Evolutionary conservation across 1,140 invertebrate species (phyloP), one percentile per base, ranked within the genome.

Genomic region (Bombus superbus): DNA sequence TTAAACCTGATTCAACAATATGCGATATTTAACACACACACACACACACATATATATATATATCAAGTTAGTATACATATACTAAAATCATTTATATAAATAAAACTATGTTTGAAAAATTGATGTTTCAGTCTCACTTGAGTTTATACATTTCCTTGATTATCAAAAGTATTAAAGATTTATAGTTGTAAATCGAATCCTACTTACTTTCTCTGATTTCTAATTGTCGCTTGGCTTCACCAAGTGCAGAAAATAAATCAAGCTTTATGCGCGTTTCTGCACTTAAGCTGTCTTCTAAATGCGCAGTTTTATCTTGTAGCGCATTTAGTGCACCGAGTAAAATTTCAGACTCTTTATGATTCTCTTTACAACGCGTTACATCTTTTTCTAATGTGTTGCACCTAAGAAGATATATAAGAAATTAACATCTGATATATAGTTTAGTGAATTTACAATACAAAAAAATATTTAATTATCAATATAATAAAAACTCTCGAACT

Each of bases 211-310:
- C 98, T 95, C 97, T 97, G 94, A 99, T 98, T 96, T 98, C 98
- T 86, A 99, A 96, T 94, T 99, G 98, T 71, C 98, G 96, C 95
- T 99, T 99, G 64, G 98, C 98, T 94, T 99, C 99, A 38, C 98
- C 99, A 62, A 99, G 96, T 84, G 98, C 99, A 82, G 98, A 99
- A 95, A 99, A 99, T 82, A 99, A 96, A 96, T 99, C 98, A 84
- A 99, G 96, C 96, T 99, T 99, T 94, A 99, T 97, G 85, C 98
- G 96, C 72, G 98, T 99, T 96, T 99, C 99, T 42, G 98, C 98
- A 88, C 98, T 98, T 76, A 99, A 96, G 94, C 98, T 98, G 92
- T 98, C 98, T 95, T 99, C 98, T 82, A 99, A 96, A 94, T 98
- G 98, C 90, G 96, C 94, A 94, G 98, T 98, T 95, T 98, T 98